Evolutionary conservation across 2,113 vertebrate species (phyloP).

Genomic region (Seriola rivoliana): DNA sequence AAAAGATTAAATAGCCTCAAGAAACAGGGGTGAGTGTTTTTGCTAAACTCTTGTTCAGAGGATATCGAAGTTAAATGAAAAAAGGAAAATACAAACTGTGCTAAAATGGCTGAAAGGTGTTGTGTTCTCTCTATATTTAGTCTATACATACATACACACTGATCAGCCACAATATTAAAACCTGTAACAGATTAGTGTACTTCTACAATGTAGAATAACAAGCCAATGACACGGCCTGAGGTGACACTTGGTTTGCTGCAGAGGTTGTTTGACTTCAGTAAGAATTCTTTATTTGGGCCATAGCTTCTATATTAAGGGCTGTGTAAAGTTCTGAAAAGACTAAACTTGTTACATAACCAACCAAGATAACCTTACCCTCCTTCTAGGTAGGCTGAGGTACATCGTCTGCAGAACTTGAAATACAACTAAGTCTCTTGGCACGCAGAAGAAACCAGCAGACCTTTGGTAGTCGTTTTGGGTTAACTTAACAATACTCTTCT

Average conservation of each 20-base stretch:
- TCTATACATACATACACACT: too few relatives aligned
- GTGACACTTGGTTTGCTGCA: slow-evolving; percentile 13
- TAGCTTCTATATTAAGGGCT: slow-evolving; percentile 54
- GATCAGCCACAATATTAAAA: too few relatives aligned
- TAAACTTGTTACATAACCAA: slow-evolving; percentile 66
- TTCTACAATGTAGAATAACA: background rate
- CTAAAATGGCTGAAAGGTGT: background rate
- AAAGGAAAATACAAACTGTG: background rate
- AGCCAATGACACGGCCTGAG: background rate
- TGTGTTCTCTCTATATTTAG: background rate
- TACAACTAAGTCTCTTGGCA: slow-evolving; percentile 47
- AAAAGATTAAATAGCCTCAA: background rate
- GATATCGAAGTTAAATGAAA: background rate
- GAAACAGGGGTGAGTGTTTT: background rate
- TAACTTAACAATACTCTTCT: background rate
- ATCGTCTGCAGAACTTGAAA: slow-evolving; percentile 46
- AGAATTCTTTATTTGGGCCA: slow-evolving; percentile 20
- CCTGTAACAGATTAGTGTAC: background rate
- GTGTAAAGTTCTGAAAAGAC: slow-evolving; percentile 47
- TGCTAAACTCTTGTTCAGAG: background rate
- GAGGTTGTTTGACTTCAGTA: slow-evolving; percentile 30
- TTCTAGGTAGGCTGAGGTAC: slow-evolving; percentile 27
- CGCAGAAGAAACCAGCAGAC: background rate
- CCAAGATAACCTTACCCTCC: slow-evolving; percentile 37
- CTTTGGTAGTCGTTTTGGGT: background rate